A percentile compares a stretch with the other conserved stretches of the same genome.
These are phyloP conservation scores for Syngnathus scovelli DNA, from an alignment of 2,113 vertebrate genomes.

Conservation along the genomic window DNA sequence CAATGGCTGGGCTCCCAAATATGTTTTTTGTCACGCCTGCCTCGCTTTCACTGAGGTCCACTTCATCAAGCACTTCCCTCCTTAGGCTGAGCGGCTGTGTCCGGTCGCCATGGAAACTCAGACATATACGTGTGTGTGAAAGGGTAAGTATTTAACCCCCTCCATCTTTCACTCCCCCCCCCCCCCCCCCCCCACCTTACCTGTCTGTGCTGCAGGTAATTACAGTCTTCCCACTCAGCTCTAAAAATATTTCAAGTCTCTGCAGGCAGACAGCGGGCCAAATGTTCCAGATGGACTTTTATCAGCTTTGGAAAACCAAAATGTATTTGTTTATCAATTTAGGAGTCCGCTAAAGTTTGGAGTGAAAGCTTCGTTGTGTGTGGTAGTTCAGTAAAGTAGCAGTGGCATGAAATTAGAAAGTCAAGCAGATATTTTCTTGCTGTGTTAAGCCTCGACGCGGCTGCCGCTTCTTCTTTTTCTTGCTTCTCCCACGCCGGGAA, in stretches of 20 bases:
- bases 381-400: not conserved
- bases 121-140: slow-evolving; percentile 9
- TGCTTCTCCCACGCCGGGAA: not conserved
- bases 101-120: slow-evolving; percentile 68
- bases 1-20: not conserved
- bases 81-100: slow-evolving; percentile 48
- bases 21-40: not conserved
- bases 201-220: slow-evolving; percentile 58
- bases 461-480: not conserved
- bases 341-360: too few relatives aligned
- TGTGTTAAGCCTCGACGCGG: not conserved
- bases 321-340: not conserved
- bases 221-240: slow-evolving; percentile 61
- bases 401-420: not conserved
- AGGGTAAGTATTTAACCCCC: slow-evolving; percentile 27
- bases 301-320: not conserved
- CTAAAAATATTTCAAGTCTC: slow-evolving; percentile 61
- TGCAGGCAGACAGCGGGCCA: slow-evolving; percentile 41
- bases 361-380: not conserved
- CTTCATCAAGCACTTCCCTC: slow-evolving; percentile 6
- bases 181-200: slow-evolving; percentile 34
- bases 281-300: slow-evolving; percentile 3
- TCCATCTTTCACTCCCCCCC: not conserved
- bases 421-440: not conserved
- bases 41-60: not conserved